Evolutionary conservation across 2,113 vertebrate genomes (phyloP).

Genomic region (Zosterops hypoxanthus): DNA sequence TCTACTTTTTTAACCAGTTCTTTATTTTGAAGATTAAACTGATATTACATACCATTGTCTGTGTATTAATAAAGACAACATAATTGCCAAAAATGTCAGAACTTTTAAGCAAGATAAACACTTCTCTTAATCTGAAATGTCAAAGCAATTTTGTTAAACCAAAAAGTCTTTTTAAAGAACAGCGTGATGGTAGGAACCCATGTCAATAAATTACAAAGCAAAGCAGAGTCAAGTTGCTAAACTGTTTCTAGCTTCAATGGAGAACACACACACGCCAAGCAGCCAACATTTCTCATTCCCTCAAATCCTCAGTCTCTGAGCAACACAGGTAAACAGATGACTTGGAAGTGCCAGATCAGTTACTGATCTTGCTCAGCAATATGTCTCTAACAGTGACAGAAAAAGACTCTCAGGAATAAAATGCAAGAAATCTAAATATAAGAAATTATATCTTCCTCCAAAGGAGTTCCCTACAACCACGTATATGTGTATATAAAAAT

Average conservation of each 20-base stretch:
- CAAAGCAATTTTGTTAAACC: not conserved
- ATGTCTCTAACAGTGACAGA: not conserved
- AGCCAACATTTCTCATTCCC: not conserved
- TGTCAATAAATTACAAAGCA: not conserved
- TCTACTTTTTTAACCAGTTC: not conserved
- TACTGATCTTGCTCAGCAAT: not conserved
- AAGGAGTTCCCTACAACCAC: not conserved
- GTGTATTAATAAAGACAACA: not conserved
- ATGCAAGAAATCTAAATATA: not conserved
- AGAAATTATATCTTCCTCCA: not conserved
- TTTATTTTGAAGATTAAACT: not conserved
- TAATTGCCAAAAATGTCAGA: not conserved
- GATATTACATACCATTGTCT: not conserved
- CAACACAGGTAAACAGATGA: not conserved
- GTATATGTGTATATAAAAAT: not conserved
- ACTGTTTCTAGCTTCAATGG: not conserved
- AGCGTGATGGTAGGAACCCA: rapidly evolving
- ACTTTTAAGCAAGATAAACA: not conserved
- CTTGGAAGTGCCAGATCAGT: not conserved
- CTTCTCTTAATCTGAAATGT: not conserved
- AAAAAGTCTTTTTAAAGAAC: not conserved
- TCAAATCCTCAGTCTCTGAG: not conserved
- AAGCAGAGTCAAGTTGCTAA: not conserved
- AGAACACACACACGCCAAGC: not conserved
- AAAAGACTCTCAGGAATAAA: not conserved